Conservation (phyloP, 2,888 invertebrate genomes). For the Drosophila robusta region DNA sequence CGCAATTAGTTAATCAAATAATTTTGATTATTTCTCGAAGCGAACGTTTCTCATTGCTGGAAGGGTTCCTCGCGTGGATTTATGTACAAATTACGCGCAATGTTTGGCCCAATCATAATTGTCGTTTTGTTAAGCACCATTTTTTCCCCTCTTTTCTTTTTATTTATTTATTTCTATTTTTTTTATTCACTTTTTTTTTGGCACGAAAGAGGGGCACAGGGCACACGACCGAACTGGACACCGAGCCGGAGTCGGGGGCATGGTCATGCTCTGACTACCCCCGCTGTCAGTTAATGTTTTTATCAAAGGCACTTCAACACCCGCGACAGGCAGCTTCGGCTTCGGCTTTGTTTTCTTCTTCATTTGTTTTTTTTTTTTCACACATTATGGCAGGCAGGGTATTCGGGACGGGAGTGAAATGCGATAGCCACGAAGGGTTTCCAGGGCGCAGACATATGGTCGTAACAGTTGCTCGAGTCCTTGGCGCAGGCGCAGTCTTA, state of each 20-base stretch:
- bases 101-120: slow-evolving; percentile 56
- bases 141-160: neutral
- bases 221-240: slow-evolving; percentile 61
- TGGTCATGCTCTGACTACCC: slow-evolving; percentile 67
- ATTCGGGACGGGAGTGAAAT: slow-evolving; percentile 68
- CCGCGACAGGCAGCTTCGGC: slow-evolving; percentile 36
- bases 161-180: neutral
- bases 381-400: slow-evolving; percentile 41
- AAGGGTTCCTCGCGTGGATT: slow-evolving; percentile 53
- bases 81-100: slow-evolving; percentile 59
- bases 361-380: slow-evolving; percentile 55
- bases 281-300: slow-evolving; percentile 75
- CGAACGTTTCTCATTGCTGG: neutral
- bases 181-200: slow-evolving; percentile 45
- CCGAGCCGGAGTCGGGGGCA: slow-evolving; percentile 3
- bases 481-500: slow-evolving; percentile 57
- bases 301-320: slow-evolving; percentile 74
- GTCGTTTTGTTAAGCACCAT: slow-evolving; percentile 56
- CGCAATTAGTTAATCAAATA: slow-evolving; percentile 84
- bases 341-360: neutral
- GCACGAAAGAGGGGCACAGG: slow-evolving; percentile 59
- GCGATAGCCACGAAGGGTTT: slow-evolving; percentile 82
- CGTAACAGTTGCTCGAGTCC: slow-evolving; percentile 62
- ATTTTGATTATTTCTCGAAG: slow-evolving; percentile 65
- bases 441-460: slow-evolving; percentile 66